Conservation (phyloP, 1,140 invertebrate species). For the Eurosta solidaginis region DNA sequence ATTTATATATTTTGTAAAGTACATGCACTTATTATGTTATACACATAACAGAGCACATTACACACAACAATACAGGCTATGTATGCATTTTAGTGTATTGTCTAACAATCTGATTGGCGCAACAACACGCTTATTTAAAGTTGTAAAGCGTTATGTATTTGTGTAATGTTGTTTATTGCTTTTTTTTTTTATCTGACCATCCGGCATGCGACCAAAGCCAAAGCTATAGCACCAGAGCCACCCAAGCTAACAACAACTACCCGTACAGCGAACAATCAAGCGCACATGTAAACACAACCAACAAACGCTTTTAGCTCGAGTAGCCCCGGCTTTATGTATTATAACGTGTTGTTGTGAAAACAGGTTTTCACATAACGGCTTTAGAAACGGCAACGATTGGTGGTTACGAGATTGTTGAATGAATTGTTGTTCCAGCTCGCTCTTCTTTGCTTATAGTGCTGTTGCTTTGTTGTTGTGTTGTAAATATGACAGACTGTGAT, state of each 20-base stretch:
- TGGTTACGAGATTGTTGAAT: neutral
- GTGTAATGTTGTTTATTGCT: neutral
- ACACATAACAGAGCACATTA: no score
- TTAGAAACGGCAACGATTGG: slow-evolving; percentile 15
- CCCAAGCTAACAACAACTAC: neutral
- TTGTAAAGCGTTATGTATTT: neutral
- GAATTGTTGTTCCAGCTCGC: neutral
- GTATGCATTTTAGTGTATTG: slow-evolving; percentile 27
- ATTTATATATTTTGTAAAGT: no score
- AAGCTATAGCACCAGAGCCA: neutral
- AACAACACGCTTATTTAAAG: no score
- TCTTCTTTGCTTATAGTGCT: neutral
- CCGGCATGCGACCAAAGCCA: neutral
- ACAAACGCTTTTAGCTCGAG: neutral
- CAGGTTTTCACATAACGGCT: slow-evolving; percentile 25
- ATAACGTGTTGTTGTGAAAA: neutral
- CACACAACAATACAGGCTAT: no score
- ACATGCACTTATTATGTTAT: no score
- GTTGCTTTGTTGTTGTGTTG: neutral
- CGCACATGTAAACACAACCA: neutral
- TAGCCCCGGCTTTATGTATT: no score
- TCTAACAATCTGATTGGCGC: slow-evolving; percentile 28
- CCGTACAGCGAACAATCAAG: neutral
- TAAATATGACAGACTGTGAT: neutral
- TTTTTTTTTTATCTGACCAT: slow-evolving; percentile 18